Base-by-base conservation (phyloP, 2,888 invertebrate genomes). In the Cecidostiba fungosa region DNA sequence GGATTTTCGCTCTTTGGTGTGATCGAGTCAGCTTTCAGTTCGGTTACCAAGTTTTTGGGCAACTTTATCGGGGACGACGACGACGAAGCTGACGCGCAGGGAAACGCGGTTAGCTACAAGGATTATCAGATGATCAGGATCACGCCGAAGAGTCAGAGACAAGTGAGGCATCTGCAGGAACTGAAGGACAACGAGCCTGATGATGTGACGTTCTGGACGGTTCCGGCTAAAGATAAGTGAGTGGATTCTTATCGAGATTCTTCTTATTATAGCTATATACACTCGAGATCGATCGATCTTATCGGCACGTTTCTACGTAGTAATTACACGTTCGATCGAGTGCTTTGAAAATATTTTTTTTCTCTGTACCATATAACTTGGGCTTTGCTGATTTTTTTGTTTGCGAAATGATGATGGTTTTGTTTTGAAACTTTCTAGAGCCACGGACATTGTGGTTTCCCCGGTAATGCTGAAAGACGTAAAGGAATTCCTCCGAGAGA, bases 371-470 rank as follows among this genome's bases (percentile, higher is more conserved):
- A 54, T 19, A 8, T 26, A 74, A 14, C 26, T 47, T 26, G 2
- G 62, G 26, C 0, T 5, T 12, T 3, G 8, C 62, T 3, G 3
- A 23, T 62, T 1, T 26, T 62, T 3, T 8, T 26, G 62, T 26
- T n/a, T n/a, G n/a, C 32, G 50, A 50, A 50, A 43, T 16, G 26
- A 77, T 62, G 29, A 26, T 62, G 62, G 54, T 19, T n/a, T 54
- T 19, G 54, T n/a, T 59, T 59, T n/a, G 23, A 8, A 8, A 23
- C 69, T 82, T 89, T 89, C n/a, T n/a, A 93, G 93, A 85, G 89
- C 96, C 6, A 95, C 96, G 0, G 97, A 97, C 91, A 94, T 97
- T 5, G 94, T 97, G 77, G 95, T 97, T 16, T 95, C 97, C 0
- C 96, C 97, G 1, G 95, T 95, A 86, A 94, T 96, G 82, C 93